phyloP scores from a whole-genome alignment of 2,888 invertebrate genomes.

The Imbricaverruca yamaguchii region DNA sequence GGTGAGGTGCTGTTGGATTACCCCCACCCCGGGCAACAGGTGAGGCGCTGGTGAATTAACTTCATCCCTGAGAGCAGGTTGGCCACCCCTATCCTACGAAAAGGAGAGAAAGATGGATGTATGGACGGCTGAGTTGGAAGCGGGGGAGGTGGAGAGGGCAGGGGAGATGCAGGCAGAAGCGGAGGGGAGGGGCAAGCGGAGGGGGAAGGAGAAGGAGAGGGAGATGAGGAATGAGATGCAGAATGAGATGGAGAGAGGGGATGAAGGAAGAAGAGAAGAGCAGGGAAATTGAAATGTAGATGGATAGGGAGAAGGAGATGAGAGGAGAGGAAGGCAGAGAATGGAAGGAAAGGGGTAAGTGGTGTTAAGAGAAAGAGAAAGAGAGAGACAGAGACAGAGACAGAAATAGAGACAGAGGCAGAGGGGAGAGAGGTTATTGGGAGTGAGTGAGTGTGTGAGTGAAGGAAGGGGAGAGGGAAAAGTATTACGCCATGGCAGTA shows the following conservation, averaged over 20 bases:
- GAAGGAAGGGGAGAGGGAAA: not conserved
- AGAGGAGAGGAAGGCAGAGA: not conserved
- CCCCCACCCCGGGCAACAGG: too few species aligned
- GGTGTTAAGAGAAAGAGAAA: not conserved
- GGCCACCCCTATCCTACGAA: too few species aligned
- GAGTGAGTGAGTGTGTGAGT: not conserved
- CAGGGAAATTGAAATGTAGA: not conserved
- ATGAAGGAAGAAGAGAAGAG: not conserved
- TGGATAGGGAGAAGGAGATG: constrained; percentile 1
- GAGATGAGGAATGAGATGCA: too few species aligned
- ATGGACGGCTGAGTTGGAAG: not conserved
- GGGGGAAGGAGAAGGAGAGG: too few species aligned
- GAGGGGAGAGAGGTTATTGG: not conserved
- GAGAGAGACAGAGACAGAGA: not conserved
- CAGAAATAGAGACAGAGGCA: not conserved
- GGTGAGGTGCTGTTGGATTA: too few species aligned
- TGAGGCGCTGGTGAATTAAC: too few species aligned
- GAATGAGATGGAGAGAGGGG: not conserved
- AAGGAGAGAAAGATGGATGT: not conserved
- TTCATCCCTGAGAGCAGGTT: too few species aligned
- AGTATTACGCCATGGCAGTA: too few species aligned
- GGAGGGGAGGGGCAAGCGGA: too few species aligned
- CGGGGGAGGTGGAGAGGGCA: not conserved
- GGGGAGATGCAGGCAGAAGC: not conserved
- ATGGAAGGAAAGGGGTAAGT: not conserved